phyloP scores from a whole-genome alignment of 2,113 vertebrate species.

The Gambusia affinis region DNA sequence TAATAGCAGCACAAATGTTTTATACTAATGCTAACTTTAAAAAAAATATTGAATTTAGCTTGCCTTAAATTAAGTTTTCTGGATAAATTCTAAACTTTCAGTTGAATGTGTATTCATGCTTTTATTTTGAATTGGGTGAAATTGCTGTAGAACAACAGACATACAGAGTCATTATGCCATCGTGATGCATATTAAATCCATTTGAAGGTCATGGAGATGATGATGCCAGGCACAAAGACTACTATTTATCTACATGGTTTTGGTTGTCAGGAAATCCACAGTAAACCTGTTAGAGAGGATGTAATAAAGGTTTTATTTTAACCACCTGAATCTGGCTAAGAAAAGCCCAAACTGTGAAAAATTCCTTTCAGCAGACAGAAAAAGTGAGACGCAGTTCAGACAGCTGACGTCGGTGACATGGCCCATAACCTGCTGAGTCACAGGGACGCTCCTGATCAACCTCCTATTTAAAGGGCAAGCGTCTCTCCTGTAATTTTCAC shows the following conservation, averaged over 20 bases:
- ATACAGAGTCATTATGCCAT: neutral
- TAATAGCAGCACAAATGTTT: too few species aligned
- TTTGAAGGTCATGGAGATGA: neutral
- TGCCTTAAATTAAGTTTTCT: too few species aligned
- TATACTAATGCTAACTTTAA: too few species aligned
- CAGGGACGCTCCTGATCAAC: conserved; percentile 19
- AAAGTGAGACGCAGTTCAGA: conserved; percentile 30
- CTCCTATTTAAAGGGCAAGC: conserved; percentile 20
- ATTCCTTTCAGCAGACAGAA: neutral
- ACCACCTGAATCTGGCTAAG: too few species aligned
- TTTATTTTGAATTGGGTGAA: too few species aligned
- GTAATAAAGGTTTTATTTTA: neutral
- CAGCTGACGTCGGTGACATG: conserved; percentile 39
- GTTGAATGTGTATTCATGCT: too few species aligned
- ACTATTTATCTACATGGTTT: too few species aligned
- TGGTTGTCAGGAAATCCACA: neutral
- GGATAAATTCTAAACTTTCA: too few species aligned
- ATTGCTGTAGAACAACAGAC: too few species aligned
- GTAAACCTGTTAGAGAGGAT: neutral
- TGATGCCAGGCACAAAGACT: neutral
- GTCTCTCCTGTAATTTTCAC: conserved; percentile 54
- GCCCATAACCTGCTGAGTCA: conserved; percentile 61
- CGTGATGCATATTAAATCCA: neutral
- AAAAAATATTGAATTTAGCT: too few species aligned
- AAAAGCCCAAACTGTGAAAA: neutral